phyloP scores from a whole-genome alignment of 2,888 invertebrate genomes.

The Rotaria socialis region DNA sequence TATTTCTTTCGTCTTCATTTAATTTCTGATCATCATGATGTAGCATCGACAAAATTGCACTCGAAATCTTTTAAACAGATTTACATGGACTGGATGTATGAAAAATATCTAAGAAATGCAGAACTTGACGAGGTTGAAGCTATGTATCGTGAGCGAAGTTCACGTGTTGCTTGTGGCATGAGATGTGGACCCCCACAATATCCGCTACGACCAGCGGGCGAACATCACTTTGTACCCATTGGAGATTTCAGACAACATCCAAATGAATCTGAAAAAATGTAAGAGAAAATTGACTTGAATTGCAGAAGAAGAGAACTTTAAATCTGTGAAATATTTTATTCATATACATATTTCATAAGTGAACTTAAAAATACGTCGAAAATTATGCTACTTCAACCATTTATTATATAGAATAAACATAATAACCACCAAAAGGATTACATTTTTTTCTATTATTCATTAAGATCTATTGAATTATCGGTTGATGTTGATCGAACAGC shows the following conservation, averaged over 20 bases:
- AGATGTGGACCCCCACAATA: neutral
- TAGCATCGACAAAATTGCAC: neutral
- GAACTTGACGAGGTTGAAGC: neutral
- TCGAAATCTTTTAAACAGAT: conserved; percentile 1
- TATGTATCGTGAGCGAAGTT: neutral
- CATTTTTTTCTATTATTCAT: neutral
- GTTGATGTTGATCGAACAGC: neutral
- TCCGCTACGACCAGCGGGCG: neutral
- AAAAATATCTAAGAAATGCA: neutral
- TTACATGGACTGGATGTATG: neutral
- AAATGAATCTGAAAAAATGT: neutral
- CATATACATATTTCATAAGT: too few species aligned
- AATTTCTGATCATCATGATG: neutral
- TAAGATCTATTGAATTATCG: neutral
- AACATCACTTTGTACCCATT: neutral
- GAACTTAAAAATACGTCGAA: too few species aligned
- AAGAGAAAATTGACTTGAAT: neutral
- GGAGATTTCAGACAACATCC: neutral
- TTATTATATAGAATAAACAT: too few species aligned
- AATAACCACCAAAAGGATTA: too few species aligned
- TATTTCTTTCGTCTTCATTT: neutral
- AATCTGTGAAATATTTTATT: too few species aligned
- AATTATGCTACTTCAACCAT: too few species aligned
- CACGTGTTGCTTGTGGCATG: neutral
- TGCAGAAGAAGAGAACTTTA: neutral